phyloP scores from a whole-genome alignment of 2,888 invertebrate species.

The Ophion ellenae region DNA sequence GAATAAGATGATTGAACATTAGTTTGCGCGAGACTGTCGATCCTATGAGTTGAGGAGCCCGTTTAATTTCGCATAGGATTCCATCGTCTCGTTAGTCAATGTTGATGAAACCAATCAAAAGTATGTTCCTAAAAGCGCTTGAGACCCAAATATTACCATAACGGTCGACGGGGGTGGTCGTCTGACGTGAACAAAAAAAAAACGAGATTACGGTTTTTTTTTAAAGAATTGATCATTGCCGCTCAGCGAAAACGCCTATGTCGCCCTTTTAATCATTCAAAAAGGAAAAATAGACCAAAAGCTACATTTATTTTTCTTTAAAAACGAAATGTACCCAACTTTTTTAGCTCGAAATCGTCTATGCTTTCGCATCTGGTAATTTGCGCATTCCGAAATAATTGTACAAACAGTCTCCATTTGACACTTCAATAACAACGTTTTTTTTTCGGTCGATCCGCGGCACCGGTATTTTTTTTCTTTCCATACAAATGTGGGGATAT shows the following conservation, averaged over 20 bases:
- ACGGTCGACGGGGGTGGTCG: conserved; percentile 40
- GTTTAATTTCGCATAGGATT: conserved; percentile 11
- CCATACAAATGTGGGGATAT: neutral
- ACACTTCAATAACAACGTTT: neutral
- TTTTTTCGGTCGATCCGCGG: conserved; percentile 19
- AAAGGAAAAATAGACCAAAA: conserved; percentile 13
- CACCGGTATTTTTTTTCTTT: conserved; percentile 29
- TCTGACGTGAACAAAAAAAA: neutral
- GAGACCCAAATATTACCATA: conserved; percentile 32
- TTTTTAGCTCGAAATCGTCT: conserved; percentile 25
- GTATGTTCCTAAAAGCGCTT: conserved; percentile 30
- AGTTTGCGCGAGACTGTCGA: conserved; percentile 7
- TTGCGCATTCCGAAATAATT: conserved; percentile 66
- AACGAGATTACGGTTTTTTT: neutral
- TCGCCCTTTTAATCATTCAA: conserved; percentile 6
- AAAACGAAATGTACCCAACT: conserved; percentile 2
- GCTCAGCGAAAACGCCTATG: neutral
- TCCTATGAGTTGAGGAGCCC: neutral
- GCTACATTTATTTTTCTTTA: neutral
- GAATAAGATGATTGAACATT: conserved; percentile 14
- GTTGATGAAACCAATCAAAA: conserved; percentile 26
- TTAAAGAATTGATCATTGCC: neutral
- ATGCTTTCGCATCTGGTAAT: conserved; percentile 15
- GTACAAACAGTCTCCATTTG: conserved; percentile 67
- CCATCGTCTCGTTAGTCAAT: conserved; percentile 34